Conservation (phyloP, 2,888 invertebrate species). For the Phortica magna region DNA sequence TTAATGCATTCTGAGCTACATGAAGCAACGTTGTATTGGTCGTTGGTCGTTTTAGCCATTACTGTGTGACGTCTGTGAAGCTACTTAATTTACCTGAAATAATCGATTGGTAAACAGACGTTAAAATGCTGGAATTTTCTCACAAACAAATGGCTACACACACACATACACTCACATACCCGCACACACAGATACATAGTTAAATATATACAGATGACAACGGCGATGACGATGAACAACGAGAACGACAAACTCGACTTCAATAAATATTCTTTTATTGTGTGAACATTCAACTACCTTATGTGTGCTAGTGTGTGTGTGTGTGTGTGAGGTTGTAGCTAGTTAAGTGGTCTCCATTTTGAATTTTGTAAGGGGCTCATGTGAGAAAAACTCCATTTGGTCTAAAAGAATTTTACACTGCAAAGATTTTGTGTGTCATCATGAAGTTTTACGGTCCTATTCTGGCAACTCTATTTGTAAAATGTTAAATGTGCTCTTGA, state of each 20-base stretch:
- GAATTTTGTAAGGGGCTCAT: background rate
- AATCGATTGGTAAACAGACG: conserved; percentile 74
- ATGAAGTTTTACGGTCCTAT: background rate
- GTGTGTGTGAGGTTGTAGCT: conserved; percentile 1
- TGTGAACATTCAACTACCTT: conserved; percentile 16
- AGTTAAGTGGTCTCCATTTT: conserved; percentile 13
- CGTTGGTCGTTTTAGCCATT: conserved; percentile 4
- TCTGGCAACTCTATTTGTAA: too few species aligned
- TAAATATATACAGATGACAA: conserved; percentile 4
- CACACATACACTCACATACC: conserved; percentile 9
- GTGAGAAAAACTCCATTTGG: conserved; percentile 7
- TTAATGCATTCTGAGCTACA: conserved; percentile 69
- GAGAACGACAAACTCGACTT: conserved; percentile 54
- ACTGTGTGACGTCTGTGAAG: conserved; percentile 49
- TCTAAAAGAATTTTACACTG: background rate
- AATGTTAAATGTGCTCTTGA: too few species aligned
- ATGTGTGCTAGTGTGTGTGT: background rate
- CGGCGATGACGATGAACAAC: conserved; percentile 49
- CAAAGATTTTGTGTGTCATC: background rate
- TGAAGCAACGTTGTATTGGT: background rate
- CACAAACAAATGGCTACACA: conserved; percentile 47
- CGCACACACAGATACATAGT: background rate
- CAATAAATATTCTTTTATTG: conserved; percentile 70
- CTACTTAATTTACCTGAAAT: conserved; percentile 75
- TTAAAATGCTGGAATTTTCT: conserved; percentile 69